Base-by-base conservation (phyloP, 1,140 invertebrate species). In the Aphaenogaster ashmeadi region DNA sequence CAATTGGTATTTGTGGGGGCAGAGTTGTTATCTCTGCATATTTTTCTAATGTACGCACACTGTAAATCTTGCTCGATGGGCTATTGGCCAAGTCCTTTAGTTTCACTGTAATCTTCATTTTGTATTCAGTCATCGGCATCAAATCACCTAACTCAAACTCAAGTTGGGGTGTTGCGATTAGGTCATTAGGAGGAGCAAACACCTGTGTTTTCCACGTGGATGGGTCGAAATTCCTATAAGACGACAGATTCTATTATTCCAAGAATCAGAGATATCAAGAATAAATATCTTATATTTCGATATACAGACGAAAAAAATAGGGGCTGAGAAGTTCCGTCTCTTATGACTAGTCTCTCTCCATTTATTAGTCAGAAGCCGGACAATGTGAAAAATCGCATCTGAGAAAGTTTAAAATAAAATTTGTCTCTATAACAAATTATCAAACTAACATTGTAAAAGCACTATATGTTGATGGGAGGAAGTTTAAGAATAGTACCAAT, bases 81-180 rank as follows among this genome's bases (percentile, higher is more conserved):
- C 97, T 97, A 60, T 97, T 97, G 6, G 97, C 96, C 1, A 98
- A 91, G 89, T 98, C 97, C 66, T 97, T 96, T 21, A 98, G 94
- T 27, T 97, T 97, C 2, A 98, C 96, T 18, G 97, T 97, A 1
- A 98, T 98, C 94, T 98, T 97, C 3, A 98, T 96, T 93, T 97
- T 97, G 92, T 99, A 99, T 38, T 97, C 96, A 0, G 98, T 98
- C 64, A 97, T 97, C 0, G 98, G 97, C 91, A 97, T 96, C n/a
- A 99, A 94, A 36, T 96, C 97, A 13, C 96, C 96, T 21, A 99
- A 93, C 89, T 98, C 97, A 93, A 98, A 98, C 92, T 99, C 98
- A 79, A 98, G 95, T 78, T 98, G 97, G 11, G 97, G 97, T 6
- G 98, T 98, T 3, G 98, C 97, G 72, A 99, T 98, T 0, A 98